phyloP scores from a whole-genome alignment of 2,113 vertebrate species.

The Neomonachus schauinslandi region DNA sequence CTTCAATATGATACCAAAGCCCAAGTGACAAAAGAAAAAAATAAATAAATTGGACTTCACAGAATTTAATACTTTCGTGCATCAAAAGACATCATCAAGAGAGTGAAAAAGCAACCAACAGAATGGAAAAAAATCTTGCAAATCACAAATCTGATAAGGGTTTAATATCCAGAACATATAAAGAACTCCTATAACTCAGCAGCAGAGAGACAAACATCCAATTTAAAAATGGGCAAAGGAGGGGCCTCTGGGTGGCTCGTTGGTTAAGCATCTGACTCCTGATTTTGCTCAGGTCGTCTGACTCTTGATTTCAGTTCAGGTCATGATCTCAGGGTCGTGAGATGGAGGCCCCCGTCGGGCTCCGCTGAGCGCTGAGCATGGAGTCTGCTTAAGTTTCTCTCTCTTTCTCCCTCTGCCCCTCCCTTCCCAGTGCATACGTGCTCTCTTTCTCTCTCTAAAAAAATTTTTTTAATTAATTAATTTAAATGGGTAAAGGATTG shows the following conservation, averaged over 20 bases:
- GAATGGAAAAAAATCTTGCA: background rate
- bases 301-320: background rate
- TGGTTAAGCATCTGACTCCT: background rate
- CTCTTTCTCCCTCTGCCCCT: background rate
- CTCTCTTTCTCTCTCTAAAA: background rate
- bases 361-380: background rate
- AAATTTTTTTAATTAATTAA: background rate
- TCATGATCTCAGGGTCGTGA: background rate
- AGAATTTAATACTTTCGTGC: background rate
- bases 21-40: background rate
- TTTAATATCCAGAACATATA: background rate
- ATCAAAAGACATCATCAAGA: background rate
- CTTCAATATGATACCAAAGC: background rate
- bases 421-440: background rate
- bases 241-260: background rate
- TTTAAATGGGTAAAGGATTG: background rate
- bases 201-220: background rate
- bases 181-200: background rate
- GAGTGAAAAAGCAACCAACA: background rate
- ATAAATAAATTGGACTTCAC: background rate
- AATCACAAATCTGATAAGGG: background rate
- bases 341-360: background rate
- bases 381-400: background rate
- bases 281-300: no score
- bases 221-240: background rate